Base-by-base conservation (phyloP, 2,888 invertebrate genomes). In the Rhingia campestris region DNA sequence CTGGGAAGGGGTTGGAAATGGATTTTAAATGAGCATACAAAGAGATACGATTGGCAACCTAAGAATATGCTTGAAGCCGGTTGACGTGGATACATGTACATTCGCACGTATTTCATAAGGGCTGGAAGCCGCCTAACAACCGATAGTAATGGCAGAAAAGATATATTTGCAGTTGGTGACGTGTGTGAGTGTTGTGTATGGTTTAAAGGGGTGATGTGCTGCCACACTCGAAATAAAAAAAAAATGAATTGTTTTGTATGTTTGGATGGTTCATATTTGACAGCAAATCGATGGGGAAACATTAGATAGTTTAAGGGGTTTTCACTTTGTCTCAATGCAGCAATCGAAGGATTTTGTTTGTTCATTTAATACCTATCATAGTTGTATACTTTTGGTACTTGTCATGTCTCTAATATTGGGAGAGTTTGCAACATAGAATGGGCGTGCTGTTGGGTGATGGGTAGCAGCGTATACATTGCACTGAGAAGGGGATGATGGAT, bases 1-100 rank as follows among this genome's bases (percentile, higher is more conserved):
- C n/a, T n/a, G 35, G 61, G 49, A 6, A 51, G 12, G 30, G 66
- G 35, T 45, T 64, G 49, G 51, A 56, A 54, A 56, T 43, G 54
- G 45, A 43, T 67, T 43, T 22, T 37, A 41, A 63, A 6, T 22
- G 47, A 41, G 22, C 10, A 10, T 49, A 32, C 7, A 10, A 4
- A 39, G 45, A 43, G 45, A 33, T 37, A 63, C 45, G 43, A 59
- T 32, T 43, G 43, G 6, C 4, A 49, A 51, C 7, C 49, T 49
- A 6, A 22, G 49, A 30, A 47, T 49, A 37, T 49, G 35, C 30
- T 30, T 64, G 64, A 49, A 30, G 30, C n/a, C 10, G 39, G 37
- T n/a, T 63, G 63, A 37, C 37, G 37, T 63, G 6, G 6, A 35
- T 45, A 33, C 35, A 33, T 47, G 37, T 33, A 47, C 45, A 33